These are phyloP conservation scores for Premnoplex brunnescens DNA, from an alignment of 2,797 vertebrate genomes.

Conservation along the genomic window DNA sequence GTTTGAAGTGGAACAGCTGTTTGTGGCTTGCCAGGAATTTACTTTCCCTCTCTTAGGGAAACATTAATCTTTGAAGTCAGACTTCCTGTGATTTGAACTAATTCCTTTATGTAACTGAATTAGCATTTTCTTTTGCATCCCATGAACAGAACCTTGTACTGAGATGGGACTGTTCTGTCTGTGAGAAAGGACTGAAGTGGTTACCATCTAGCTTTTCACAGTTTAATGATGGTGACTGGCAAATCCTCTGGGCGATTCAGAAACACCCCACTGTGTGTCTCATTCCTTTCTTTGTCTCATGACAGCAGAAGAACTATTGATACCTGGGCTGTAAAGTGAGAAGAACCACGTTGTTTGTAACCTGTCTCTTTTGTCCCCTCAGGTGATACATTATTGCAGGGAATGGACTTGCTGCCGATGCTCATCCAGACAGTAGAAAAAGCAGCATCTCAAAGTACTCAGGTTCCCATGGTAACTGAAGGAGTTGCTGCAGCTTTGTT, in stretches of 20 bases:
- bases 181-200: background rate
- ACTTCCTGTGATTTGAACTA: background rate
- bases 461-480: constrained; percentile 88
- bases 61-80: background rate
- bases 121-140: background rate
- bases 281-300: background rate
- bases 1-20: background rate
- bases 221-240: background rate
- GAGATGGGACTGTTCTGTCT: background rate
- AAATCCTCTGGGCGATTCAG: background rate
- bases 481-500: constrained; percentile 89
- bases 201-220: background rate
- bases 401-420: constrained; percentile 83
- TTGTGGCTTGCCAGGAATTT: background rate
- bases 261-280: background rate
- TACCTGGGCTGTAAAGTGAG: background rate
- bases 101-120: background rate
- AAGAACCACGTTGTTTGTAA: background rate
- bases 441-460: constrained; percentile 89
- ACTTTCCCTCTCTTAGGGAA: background rate
- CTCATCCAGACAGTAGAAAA: constrained; percentile 93
- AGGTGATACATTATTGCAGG: constrained; percentile 91
- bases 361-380: background rate
- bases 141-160: background rate
- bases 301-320: background rate